Evolutionary conservation across 37 sponge, comb jelly and placozoan genomes (phyloP), one percentile per base, ranked within the genome.

Genomic region (Crambe crambe): DNA sequence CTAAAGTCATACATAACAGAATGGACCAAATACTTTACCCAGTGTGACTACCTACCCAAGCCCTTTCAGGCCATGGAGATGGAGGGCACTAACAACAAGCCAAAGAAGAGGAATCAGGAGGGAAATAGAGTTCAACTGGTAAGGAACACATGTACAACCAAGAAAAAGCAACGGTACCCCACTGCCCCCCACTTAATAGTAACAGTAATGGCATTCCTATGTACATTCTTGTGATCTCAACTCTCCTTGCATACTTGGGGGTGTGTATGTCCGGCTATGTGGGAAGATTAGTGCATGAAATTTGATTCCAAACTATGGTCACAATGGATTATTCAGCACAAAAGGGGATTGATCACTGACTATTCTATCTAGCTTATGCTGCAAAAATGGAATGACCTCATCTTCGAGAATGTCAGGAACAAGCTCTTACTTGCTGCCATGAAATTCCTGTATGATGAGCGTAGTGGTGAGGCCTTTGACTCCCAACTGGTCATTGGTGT

Each of bases 21-120:
- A 70, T 95, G 95, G 95, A 85, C 83, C 56, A 85, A 89, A 80
- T 95, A 83, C 84, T 95, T 95, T 72, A 78, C 89, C 3, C 95
- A 95, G 84, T 91, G 92, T 51, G 68, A 80, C 65, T 95, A 92
- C 70, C 92, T 95, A 5, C 95, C 95, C 62, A 85, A 84, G 60
- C 95, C 95, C 0, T 95, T 91, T 77, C 88, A 86, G 42, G 88
- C 91, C 51, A 86, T 91, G 87, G 91, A 91, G 73, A 86, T 84
- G 23, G 91, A 84, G 51, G 68, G 68, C 5, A 67, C 72, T 23
- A 74, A 56, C 54, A 56, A 70, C 38, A 86, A 86, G 57, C 71
- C 84, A 23, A 77, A 82, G 70, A 91, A 82, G 84, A 91, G 79
- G 39, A 78, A 56, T 34, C 83, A 78, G 60, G 91, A 91, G 35